Evolutionary conservation across 2,888 invertebrate species (phyloP).

Genomic region (Eucriotettix oculatus): DNA sequence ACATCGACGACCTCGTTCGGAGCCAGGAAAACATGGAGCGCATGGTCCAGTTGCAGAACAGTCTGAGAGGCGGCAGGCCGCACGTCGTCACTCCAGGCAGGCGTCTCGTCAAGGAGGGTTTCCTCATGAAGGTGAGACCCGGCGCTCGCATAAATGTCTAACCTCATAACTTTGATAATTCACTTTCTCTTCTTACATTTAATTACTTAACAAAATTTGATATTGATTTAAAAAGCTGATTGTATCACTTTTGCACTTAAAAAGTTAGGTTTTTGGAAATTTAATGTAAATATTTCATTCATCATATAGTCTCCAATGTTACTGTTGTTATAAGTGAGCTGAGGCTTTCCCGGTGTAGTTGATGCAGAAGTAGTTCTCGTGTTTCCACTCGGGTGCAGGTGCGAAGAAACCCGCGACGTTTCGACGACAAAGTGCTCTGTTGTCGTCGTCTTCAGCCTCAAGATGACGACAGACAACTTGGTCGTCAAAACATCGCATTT

Average conservation of each 20-base stretch:
- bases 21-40: conserved; percentile 56
- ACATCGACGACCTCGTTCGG: conserved; percentile 54
- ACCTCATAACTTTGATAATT: background rate
- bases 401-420: too few species aligned
- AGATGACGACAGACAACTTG: too few species aligned
- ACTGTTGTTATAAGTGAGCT: too few species aligned
- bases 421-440: too few species aligned
- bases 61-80: conserved; percentile 40
- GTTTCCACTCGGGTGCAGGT: too few species aligned
- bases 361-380: too few species aligned
- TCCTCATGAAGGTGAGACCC: conserved; percentile 34
- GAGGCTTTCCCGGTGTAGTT: too few species aligned
- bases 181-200: background rate
- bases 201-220: background rate
- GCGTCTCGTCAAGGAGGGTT: conserved; percentile 49
- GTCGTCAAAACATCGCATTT: too few species aligned
- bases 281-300: background rate
- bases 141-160: too few species aligned
- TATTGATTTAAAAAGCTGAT: background rate
- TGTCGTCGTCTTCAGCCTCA: too few species aligned
- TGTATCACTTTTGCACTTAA: background rate
- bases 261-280: too few species aligned
- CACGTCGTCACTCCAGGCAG: conserved; percentile 50
- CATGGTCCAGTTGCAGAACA: conserved; percentile 47
- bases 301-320: too few species aligned